These are phyloP conservation scores for Mesorhabditis belari DNA, from an alignment of 2,888 invertebrate genomes.

Conservation along the genomic window DNA sequence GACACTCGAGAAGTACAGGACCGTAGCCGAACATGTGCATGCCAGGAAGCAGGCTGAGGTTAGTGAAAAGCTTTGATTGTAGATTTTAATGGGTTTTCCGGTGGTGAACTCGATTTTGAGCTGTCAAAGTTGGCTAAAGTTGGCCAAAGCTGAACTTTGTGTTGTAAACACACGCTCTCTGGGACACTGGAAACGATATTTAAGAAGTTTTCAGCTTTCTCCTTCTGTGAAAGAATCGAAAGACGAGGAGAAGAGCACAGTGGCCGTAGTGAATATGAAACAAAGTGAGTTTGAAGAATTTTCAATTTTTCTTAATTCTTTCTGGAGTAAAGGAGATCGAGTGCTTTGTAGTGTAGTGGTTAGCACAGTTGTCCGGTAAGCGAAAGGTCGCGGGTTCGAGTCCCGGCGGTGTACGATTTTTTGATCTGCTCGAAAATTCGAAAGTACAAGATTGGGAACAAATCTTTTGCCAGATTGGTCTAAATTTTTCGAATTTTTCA, in stretches of 20 bases:
- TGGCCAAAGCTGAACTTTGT: background rate
- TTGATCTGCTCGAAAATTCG: too few relatives aligned
- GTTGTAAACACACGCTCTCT: too few relatives aligned
- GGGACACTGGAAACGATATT: too few relatives aligned
- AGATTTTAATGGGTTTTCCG: conserved; percentile 7
- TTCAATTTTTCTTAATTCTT: too few relatives aligned
- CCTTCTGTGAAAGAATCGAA: background rate
- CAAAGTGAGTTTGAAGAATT: conserved; percentile 19
- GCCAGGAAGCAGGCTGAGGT: conserved; percentile 2
- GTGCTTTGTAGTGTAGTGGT: background rate
- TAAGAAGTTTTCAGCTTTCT: too few relatives aligned
- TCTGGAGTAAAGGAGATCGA: too few relatives aligned
- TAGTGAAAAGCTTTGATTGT: too few relatives aligned
- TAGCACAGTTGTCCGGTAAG: background rate
- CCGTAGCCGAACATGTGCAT: conserved; percentile 20
- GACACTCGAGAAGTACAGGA: conserved; percentile 30
- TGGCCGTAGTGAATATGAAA: conserved; percentile 39
- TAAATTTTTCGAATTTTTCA: too few relatives aligned
- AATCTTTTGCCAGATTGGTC: too few relatives aligned
- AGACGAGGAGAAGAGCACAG: conserved; percentile 20
- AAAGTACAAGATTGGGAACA: too few relatives aligned
- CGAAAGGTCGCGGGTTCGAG: too few relatives aligned
- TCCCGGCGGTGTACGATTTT: too few relatives aligned
- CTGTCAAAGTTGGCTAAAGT: background rate
- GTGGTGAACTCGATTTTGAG: background rate